phyloP scores from a whole-genome alignment of 2,113 vertebrate species.

The Emydocephalus ijimae region DNA sequence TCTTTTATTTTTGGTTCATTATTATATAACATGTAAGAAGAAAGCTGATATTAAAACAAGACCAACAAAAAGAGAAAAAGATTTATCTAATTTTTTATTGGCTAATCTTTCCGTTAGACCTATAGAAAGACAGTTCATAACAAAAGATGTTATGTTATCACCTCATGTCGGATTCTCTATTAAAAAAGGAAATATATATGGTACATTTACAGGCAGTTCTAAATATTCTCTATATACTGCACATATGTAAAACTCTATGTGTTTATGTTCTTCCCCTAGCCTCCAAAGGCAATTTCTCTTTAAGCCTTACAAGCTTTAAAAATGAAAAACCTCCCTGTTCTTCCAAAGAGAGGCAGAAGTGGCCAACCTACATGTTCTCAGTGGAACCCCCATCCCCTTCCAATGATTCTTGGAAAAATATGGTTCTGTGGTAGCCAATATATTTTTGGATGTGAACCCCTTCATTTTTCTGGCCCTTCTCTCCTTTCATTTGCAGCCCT shows the following conservation, averaged over 20 bases:
- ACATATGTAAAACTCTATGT: neutral
- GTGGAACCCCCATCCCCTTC: neutral
- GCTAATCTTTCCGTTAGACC: neutral
- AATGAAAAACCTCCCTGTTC: neutral
- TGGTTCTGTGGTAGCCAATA: neutral
- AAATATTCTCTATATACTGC: neutral
- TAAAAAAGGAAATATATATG: neutral
- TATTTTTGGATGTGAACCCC: neutral
- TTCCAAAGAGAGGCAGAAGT: neutral
- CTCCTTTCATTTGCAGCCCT: neutral
- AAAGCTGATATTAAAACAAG: neutral
- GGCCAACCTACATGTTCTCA: neutral
- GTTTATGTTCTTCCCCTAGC: neutral
- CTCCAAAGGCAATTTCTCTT: neutral
- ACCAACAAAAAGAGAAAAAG: neutral
- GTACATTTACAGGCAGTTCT: neutral
- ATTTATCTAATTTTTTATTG: neutral
- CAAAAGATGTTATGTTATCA: neutral
- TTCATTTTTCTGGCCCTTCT: neutral
- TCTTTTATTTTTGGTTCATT: neutral
- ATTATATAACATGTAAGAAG: neutral
- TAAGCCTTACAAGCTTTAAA: neutral
- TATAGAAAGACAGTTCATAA: neutral
- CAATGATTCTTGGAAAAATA: neutral
- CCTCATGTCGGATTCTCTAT: neutral